phyloP scores from a whole-genome alignment of 37 sponge, comb jelly and placozoan species.

The Aplysina aerophoba region DNA sequence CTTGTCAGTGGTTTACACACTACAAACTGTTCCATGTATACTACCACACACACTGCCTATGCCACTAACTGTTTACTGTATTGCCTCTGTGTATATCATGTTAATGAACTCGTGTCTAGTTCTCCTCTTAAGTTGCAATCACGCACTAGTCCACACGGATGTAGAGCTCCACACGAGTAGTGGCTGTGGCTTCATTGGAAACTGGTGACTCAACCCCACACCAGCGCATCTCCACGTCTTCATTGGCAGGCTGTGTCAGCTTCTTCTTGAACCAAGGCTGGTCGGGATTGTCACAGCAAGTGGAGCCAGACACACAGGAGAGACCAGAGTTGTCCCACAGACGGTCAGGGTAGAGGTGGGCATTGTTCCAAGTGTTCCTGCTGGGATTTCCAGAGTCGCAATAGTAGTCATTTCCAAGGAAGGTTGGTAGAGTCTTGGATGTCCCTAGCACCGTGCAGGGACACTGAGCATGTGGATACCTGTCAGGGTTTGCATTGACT shows the following conservation, averaged over 20 bases:
- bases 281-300: conserved; percentile 18
- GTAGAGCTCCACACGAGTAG: conserved; percentile 12
- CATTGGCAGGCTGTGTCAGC: background rate
- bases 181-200: conserved; percentile 15
- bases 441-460: background rate
- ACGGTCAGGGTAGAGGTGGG: background rate
- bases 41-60: too few species aligned
- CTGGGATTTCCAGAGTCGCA: background rate
- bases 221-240: conserved; percentile 23
- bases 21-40: too few species aligned
- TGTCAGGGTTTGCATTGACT: background rate
- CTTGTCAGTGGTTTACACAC: too few species aligned
- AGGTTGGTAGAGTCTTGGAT: too few species aligned
- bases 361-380: background rate
- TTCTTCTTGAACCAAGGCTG: conserved; percentile 24
- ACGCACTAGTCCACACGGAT: background rate
- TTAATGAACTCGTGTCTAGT: too few species aligned
- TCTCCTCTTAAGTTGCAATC: too few species aligned
- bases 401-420: background rate
- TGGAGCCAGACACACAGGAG: conserved; percentile 1
- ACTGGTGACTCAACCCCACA: background rate
- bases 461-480: background rate
- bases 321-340: conserved; percentile 20
- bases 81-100: too few species aligned
- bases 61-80: too few species aligned